These are phyloP conservation scores for Ichneumon xanthorius DNA, from an alignment of 2,888 invertebrate species.

Conservation along the genomic window DNA sequence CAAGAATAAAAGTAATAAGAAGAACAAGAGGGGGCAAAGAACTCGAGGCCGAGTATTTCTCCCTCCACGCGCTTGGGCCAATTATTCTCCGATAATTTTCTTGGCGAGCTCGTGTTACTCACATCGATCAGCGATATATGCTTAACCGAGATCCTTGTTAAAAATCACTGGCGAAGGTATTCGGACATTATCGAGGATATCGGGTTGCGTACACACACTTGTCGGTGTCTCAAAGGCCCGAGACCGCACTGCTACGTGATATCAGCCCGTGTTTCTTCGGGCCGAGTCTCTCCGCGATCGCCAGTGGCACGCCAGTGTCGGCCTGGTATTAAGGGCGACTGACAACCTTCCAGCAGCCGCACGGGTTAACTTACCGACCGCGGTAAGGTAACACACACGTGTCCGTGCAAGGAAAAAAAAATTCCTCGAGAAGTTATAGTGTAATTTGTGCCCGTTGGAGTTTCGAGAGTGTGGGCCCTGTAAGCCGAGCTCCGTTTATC, in stretches of 20 bases:
- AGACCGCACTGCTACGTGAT: conserved; percentile 16
- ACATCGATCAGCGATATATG: conserved; percentile 1
- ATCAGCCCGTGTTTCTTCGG: conserved; percentile 12
- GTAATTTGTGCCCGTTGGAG: conserved; percentile 12
- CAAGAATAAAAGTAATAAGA: background rate
- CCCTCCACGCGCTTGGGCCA: background rate
- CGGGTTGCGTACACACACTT: conserved; percentile 16
- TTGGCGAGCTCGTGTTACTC: background rate
- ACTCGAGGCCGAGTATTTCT: background rate
- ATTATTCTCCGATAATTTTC: conserved; percentile 12
- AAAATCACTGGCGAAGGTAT: conserved; percentile 11
- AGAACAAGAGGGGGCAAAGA: background rate
- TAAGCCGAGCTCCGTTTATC: background rate
- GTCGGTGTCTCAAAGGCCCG: conserved; percentile 37
- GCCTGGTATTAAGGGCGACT: conserved; percentile 36
- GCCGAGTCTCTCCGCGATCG: conserved; percentile 1
- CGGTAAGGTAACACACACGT: conserved; percentile 21
- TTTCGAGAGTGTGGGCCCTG: background rate
- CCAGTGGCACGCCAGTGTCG: conserved; percentile 18
- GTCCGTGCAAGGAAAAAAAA: background rate
- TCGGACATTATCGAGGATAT: conserved; percentile 14
- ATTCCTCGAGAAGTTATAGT: background rate
- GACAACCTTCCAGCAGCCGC: conserved; percentile 25
- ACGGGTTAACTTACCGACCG: background rate
- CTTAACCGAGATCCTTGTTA: background rate